A percentile compares a stretch with the other conserved stretches of the same genome.
phyloP scores from a whole-genome alignment of 37 sponge, comb jelly and placozoan genomes.

The Agelas oroides region DNA sequence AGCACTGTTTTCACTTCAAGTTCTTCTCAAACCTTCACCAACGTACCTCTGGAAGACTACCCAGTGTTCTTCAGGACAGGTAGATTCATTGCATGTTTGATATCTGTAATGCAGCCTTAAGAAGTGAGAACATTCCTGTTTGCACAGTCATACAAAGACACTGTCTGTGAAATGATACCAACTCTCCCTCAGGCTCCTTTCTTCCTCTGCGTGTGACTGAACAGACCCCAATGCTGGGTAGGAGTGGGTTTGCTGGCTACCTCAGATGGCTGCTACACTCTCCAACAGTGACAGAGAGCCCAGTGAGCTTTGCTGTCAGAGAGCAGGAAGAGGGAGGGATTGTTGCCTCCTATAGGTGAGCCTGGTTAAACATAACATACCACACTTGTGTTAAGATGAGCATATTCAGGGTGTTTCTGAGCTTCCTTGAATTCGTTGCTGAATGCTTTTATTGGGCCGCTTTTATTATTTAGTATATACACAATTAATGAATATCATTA shows the following conservation, averaged over 20 bases:
- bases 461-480: too few species aligned
- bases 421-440: too few species aligned
- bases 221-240: constrained; percentile 25
- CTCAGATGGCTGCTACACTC: constrained; percentile 44
- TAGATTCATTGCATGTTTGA: too few species aligned
- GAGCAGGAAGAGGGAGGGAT: constrained; percentile 54
- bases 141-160: too few species aligned
- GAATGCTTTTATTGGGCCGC: too few species aligned
- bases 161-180: too few species aligned
- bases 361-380: too few species aligned
- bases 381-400: too few species aligned
- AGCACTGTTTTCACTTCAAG: constrained; percentile 42
- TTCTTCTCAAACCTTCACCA: constrained; percentile 24
- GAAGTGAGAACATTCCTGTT: too few species aligned
- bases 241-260: constrained; percentile 26
- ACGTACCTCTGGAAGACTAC: constrained; percentile 51
- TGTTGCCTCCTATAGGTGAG: constrained; percentile 61
- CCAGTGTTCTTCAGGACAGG: constrained; percentile 65
- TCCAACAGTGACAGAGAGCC: constrained; percentile 13
- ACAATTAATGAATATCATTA: too few species aligned
- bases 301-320: constrained; percentile 14
- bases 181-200: constrained; percentile 29
- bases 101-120: too few species aligned
- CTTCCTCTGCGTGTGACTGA: constrained; percentile 55
- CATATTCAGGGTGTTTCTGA: too few species aligned